A percentile compares a stretch with the other conserved stretches of the same genome.
Evolutionary conservation across 2,113 vertebrate genomes (phyloP).

Genomic region (Tachysurus fulvidraco): DNA sequence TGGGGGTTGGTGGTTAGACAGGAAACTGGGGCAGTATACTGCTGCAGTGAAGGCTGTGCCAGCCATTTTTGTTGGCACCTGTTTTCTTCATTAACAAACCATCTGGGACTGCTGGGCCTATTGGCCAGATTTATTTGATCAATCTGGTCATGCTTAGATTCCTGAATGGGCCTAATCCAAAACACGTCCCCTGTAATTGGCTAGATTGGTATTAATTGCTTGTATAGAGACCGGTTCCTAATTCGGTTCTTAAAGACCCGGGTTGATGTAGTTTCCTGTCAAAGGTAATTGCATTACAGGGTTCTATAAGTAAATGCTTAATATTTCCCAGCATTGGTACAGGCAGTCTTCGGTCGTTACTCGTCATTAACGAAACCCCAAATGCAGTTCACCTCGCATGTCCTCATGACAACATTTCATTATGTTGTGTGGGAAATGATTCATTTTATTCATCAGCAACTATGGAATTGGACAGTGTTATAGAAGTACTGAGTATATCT

Average conservation of each 20-base stretch:
- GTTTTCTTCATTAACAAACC: conserved; percentile 53
- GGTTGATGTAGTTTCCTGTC: conserved; percentile 44
- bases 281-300: conserved; percentile 38
- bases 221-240: conserved; percentile 41
- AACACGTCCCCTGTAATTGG: conserved; percentile 45
- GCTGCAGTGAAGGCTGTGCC: conserved; percentile 25
- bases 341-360: conserved; percentile 26
- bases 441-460: background rate
- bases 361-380: conserved; percentile 14
- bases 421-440: background rate
- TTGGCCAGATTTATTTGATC: conserved; percentile 45
- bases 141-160: conserved; percentile 49
- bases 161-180: conserved; percentile 41
- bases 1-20: conserved; percentile 2
- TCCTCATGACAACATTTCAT: conserved; percentile 9
- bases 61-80: conserved; percentile 46
- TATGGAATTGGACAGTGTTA: background rate
- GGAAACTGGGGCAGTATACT: conserved; percentile 17
- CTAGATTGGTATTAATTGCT: conserved; percentile 57
- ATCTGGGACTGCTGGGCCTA: conserved; percentile 45
- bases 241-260: conserved; percentile 40
- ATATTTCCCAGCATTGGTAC: conserved; percentile 9
- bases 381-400: conserved; percentile 21
- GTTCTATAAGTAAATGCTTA: conserved; percentile 40
- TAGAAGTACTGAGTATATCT: background rate